A percentile compares a stretch with the other conserved stretches of the same genome.
These are phyloP conservation scores for Hoplostethus atlanticus DNA, from an alignment of 2,797 vertebrate species.

Conservation along the genomic window DNA sequence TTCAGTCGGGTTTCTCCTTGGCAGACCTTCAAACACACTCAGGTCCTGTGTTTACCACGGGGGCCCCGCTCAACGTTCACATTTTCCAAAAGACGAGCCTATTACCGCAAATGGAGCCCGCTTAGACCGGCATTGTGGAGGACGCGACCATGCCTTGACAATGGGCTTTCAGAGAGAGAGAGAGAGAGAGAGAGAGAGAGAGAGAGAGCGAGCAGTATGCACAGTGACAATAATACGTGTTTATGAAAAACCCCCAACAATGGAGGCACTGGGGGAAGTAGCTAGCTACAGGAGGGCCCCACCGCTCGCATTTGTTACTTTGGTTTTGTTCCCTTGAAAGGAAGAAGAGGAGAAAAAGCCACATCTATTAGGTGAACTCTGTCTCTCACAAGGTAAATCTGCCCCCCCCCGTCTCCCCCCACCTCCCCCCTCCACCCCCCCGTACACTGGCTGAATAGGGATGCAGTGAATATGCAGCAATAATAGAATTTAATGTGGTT, in stretches of 20 bases:
- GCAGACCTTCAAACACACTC: slow-evolving; percentile 70
- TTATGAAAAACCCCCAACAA: slow-evolving; percentile 79
- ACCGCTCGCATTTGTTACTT: slow-evolving; percentile 76
- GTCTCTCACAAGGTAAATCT: slow-evolving; percentile 78
- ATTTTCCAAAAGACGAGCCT: slow-evolving; percentile 60
- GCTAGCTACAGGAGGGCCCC: slow-evolving; percentile 59
- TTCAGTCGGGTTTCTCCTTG: slow-evolving; percentile 45
- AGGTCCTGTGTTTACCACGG: slow-evolving; percentile 69
- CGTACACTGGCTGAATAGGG: slow-evolving; percentile 73
- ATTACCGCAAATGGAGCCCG: slow-evolving; percentile 75
- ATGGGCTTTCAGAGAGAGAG: slow-evolving; percentile 68
- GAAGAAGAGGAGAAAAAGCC: slow-evolving; percentile 77
- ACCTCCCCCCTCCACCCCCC: slow-evolving; percentile 10
- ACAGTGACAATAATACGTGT: slow-evolving; percentile 71
- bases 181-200: slow-evolving; percentile 25
- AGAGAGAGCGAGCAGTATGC: slow-evolving; percentile 56
- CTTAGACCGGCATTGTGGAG: slow-evolving; percentile 71
- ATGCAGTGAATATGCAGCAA: slow-evolving; percentile 76
- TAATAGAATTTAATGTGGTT: slow-evolving; percentile 86
- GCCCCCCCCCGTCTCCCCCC: slow-evolving; percentile 10
- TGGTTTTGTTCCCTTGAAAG: slow-evolving; percentile 80
- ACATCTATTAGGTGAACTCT: slow-evolving; percentile 84
- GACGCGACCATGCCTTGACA: slow-evolving; percentile 79
- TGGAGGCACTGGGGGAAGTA: slow-evolving; percentile 66
- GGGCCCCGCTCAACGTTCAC: slow-evolving; percentile 60